Conservation (phyloP, 2,113 vertebrate genomes). For the Tachysurus fulvidraco region DNA sequence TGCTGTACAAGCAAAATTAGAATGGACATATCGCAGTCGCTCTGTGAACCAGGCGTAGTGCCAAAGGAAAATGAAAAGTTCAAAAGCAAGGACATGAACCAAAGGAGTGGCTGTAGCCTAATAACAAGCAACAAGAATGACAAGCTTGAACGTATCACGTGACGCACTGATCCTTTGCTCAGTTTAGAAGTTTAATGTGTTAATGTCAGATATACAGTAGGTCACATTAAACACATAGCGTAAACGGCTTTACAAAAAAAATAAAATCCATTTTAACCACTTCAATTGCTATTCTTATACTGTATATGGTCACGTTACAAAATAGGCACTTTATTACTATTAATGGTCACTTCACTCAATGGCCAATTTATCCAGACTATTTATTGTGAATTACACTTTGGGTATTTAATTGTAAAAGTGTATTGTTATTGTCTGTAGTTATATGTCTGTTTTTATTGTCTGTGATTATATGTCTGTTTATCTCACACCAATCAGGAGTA, state of each 20-base stretch:
- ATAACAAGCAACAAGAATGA: not conserved
- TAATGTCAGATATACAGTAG: not conserved
- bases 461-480: too few relatives aligned
- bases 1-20: not conserved
- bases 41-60: not conserved
- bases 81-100: not conserved
- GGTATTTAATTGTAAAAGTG: too few relatives aligned
- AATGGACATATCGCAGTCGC: not conserved
- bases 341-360: too few relatives aligned
- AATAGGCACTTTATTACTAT: too few relatives aligned
- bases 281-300: too few relatives aligned
- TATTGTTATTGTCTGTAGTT: too few relatives aligned
- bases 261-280: not conserved
- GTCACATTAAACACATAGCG: not conserved
- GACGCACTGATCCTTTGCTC: not conserved
- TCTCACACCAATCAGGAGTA: too few relatives aligned
- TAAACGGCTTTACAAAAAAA: not conserved
- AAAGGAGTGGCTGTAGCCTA: not conserved
- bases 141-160: not conserved
- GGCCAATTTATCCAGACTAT: too few relatives aligned
- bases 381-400: too few relatives aligned
- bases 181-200: not conserved
- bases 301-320: too few relatives aligned
- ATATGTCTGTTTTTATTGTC: too few relatives aligned
- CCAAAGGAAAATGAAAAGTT: not conserved